Conservation (phyloP, 1,140 invertebrate species). For the Zaprionus taronus region DNA sequence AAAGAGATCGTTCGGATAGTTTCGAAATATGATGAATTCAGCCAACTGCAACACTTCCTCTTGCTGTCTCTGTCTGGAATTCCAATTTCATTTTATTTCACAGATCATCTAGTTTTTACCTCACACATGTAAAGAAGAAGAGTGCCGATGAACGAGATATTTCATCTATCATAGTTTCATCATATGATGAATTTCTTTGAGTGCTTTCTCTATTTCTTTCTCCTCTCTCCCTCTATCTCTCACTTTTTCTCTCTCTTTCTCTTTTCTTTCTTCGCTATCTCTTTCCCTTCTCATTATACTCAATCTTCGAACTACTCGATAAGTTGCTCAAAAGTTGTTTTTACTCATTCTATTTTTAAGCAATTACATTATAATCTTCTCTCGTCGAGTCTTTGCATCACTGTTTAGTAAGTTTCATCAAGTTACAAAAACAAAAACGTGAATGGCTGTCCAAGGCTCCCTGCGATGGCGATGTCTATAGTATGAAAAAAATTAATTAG, state of each 20-base stretch:
- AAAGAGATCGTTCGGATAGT: conserved; percentile 16
- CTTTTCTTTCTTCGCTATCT: not conserved
- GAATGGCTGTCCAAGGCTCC: conserved; percentile 46
- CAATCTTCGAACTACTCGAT: too few relatives aligned
- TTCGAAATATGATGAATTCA: conserved; percentile 4
- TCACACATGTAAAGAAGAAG: conserved; percentile 19
- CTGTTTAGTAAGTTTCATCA: conserved; percentile 25
- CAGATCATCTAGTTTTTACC: conserved; percentile 43
- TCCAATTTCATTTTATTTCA: conserved; percentile 21
- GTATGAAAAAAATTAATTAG: conserved; percentile 47
- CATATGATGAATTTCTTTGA: not conserved
- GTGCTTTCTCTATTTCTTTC: not conserved
- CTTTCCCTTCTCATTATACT: not conserved
- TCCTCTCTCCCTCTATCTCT: not conserved
- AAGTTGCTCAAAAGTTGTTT: too few relatives aligned
- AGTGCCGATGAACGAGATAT: not conserved
- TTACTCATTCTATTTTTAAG: not conserved
- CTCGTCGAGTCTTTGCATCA: not conserved
- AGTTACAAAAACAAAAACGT: conserved; percentile 33
- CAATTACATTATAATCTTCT: not conserved
- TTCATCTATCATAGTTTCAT: not conserved
- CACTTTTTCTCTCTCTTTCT: not conserved
- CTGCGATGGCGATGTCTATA: too few relatives aligned
- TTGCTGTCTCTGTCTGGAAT: conserved; percentile 14
- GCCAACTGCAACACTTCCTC: conserved; percentile 28